Evolutionary conservation across 1,140 invertebrate species (phyloP).

Genomic region (Zaprionus camerounensis): DNA sequence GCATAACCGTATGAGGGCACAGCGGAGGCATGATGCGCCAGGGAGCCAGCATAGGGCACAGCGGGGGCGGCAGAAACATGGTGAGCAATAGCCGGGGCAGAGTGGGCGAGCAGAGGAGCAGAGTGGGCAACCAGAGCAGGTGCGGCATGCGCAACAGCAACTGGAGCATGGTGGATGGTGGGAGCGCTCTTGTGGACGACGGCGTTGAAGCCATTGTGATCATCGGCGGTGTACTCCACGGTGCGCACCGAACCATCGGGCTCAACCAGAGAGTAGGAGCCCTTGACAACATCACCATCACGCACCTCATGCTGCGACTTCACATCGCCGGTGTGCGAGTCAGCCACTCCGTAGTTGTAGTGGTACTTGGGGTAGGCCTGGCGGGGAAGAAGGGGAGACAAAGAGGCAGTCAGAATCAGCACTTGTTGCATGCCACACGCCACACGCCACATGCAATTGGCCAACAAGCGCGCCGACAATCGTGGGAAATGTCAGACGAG

Average conservation of each 20-base stretch:
- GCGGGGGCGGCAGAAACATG: slow-evolving; percentile 77
- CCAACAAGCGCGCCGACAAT: slow-evolving; percentile 19
- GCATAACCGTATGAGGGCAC: slow-evolving; percentile 71
- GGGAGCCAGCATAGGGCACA: slow-evolving; percentile 62
- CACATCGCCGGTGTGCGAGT: slow-evolving; percentile 87
- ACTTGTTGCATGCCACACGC: slow-evolving; percentile 65
- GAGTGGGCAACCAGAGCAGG: slow-evolving; percentile 59
- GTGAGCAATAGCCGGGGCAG: slow-evolving; percentile 65
- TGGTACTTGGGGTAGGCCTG: slow-evolving; percentile 85
- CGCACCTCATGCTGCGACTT: slow-evolving; percentile 88
- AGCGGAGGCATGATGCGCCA: slow-evolving; percentile 76
- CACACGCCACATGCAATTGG: slow-evolving; percentile 44
- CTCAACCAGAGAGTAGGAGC: slow-evolving; percentile 86
- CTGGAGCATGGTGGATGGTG: slow-evolving; percentile 69
- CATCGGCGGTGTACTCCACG: slow-evolving; percentile 90
- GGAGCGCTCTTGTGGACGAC: slow-evolving; percentile 85
- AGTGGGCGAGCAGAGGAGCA: slow-evolving; percentile 60
- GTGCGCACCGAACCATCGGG: slow-evolving; percentile 86
- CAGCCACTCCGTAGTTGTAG: slow-evolving; percentile 86
- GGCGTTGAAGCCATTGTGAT: slow-evolving; percentile 87
- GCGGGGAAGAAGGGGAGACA: slow-evolving; percentile 19
- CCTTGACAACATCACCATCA: slow-evolving; percentile 87
- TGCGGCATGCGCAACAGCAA: slow-evolving; percentile 56
- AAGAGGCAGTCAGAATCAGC: slow-evolving; percentile 8
- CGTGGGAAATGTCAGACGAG: slow-evolving; percentile 67